Evolutionary conservation across 2,797 vertebrate species (phyloP).

Genomic region (Bradypus variegatus): DNA sequence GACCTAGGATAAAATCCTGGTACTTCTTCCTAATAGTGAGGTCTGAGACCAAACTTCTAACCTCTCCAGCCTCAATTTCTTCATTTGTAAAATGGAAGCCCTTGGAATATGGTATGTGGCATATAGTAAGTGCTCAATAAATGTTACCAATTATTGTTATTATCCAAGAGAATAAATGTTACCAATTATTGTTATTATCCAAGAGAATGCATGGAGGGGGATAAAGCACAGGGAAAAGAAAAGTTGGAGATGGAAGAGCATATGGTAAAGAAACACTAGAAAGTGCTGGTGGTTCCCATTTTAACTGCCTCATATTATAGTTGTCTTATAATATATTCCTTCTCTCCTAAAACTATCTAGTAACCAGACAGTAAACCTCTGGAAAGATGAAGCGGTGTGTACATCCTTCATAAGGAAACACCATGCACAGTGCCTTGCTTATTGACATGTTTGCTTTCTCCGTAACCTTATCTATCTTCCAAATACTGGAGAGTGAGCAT

Average conservation of each 20-base stretch:
- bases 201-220: background rate
- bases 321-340: background rate
- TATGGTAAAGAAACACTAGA: background rate
- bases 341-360: background rate
- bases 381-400: background rate
- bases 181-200: background rate
- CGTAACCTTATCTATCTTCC: background rate
- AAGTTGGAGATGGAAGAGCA: background rate
- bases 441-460: background rate
- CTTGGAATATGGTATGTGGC: background rate
- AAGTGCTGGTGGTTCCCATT: background rate
- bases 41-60: background rate
- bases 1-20: background rate
- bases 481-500: background rate
- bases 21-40: background rate
- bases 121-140: background rate
- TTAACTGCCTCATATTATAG: background rate
- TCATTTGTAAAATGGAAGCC: constrained; percentile 25
- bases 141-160: background rate
- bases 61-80: background rate
- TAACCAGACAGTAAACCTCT: background rate
- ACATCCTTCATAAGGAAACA: background rate
- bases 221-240: background rate
- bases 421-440: background rate
- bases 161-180: background rate